Conservation (phyloP, 2,888 invertebrate species). For the Tethea ocularis region DNA sequence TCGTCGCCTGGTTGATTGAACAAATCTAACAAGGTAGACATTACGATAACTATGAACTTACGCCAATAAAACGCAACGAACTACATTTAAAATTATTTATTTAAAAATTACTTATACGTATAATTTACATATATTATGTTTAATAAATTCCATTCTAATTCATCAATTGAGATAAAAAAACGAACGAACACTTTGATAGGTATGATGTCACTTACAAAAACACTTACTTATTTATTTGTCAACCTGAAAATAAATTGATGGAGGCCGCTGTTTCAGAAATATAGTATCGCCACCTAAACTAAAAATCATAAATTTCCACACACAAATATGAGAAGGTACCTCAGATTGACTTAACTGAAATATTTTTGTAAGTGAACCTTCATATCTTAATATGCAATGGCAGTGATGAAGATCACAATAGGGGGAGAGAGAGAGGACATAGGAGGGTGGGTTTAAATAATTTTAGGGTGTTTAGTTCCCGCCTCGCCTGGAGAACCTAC, state of each 20-base stretch:
- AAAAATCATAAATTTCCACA: not conserved
- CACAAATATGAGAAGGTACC: not conserved
- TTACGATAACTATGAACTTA: not conserved
- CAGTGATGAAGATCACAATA: slow-evolving; percentile 22
- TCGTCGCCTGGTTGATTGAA: too few species aligned
- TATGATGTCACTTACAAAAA: slow-evolving; percentile 23
- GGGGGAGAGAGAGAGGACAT: slow-evolving; percentile 21
- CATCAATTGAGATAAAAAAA: slow-evolving; percentile 44
- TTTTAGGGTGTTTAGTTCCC: slow-evolving; percentile 47
- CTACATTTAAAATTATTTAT: slow-evolving; percentile 41
- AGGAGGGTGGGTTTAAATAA: slow-evolving; percentile 20
- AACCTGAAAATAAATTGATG: not conserved
- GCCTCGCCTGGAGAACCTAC: slow-evolving; percentile 63
- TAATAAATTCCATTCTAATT: slow-evolving; percentile 57
- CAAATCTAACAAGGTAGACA: too few species aligned
- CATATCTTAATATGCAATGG: slow-evolving; percentile 7
- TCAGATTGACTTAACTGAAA: not conserved
- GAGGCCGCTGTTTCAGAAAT: not conserved
- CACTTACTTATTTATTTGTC: too few species aligned
- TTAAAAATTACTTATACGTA: slow-evolving; percentile 75
- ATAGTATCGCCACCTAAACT: not conserved
- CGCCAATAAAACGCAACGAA: not conserved
- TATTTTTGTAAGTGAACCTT: not conserved
- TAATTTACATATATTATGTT: slow-evolving; percentile 67
- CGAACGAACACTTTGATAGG: slow-evolving; percentile 28